Evolutionary conservation across 2,113 vertebrate genomes (phyloP), one percentile per base, ranked within the genome.

Genomic region (Leuciscus idus): DNA sequence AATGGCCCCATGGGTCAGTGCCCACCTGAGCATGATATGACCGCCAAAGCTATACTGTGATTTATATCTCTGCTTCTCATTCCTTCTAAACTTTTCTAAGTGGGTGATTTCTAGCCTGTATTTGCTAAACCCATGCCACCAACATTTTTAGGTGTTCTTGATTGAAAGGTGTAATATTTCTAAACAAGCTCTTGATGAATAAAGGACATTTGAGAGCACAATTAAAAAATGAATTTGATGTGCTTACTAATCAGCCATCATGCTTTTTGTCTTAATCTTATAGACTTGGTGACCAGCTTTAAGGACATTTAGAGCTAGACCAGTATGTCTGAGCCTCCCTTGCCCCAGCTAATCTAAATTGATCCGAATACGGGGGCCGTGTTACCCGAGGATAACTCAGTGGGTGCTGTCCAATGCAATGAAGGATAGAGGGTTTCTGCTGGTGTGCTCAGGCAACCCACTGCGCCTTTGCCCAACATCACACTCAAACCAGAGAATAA

Each of bases 31-130:
- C 77, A 73, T 33, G 66, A 70, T 85, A 39, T 30, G 66, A 81
- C 52, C 55, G 23, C 85, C 55, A 80, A 36, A 82, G 43, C 21
- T 21, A 48, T 64, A 9, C 79, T 48, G 64, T 86, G 84, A 86
- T 86, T 81, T 86, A 86, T 81, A 73, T 46, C 68, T 10, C 64
- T 33, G 70, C 85, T 64, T 57, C 78, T 74, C 84, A 23, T 85
- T 55, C 23, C 13, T 33, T 77, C 26, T 72, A 80, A 85, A 86
- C 26, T 46, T 28, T 21, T 81, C n/a, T 50, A 81, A 81, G 26
- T 23, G 80, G 26, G 46, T 66, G 61, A 82, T 68, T 68, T 50
- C 74, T 77, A 77, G 48, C 4, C 26, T 70, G 5, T 81, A 64
- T 81, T 52, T 68, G 26, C 62, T 66, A 28, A 48, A 81, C 39